These are phyloP conservation scores for Arenaria interpres DNA, from an alignment of 2,113 vertebrate genomes.

Conservation along the genomic window DNA sequence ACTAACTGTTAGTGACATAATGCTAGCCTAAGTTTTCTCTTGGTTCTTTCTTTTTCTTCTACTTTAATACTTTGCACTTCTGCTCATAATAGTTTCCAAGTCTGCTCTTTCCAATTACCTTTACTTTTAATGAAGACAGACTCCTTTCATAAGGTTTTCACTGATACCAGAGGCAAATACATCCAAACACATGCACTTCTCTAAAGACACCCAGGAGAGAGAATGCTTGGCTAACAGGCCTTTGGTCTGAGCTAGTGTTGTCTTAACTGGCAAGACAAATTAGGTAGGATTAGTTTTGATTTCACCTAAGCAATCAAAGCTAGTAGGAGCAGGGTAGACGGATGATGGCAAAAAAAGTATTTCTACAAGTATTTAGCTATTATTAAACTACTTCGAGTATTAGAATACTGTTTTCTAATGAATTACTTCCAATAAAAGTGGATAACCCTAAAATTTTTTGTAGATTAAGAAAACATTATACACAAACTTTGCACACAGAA, in stretches of 20 bases:
- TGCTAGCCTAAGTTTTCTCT: not conserved
- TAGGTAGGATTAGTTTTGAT: not conserved
- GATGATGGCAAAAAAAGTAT: not conserved
- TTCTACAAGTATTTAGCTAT: not conserved
- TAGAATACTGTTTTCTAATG: not conserved
- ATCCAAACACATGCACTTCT: not conserved
- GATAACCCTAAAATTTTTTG: not conserved
- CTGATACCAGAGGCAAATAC: not conserved
- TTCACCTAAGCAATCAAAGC: not conserved
- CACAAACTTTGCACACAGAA: not conserved
- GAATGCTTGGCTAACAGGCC: not conserved
- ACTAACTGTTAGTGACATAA: slow-evolving; percentile 6
- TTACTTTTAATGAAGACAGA: not conserved
- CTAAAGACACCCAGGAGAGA: not conserved
- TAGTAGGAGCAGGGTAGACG: not conserved
- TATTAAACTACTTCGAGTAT: not conserved
- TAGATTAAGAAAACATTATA: not conserved
- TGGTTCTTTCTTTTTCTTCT: not conserved
- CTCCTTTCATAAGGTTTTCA: not conserved
- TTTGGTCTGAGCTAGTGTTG: not conserved
- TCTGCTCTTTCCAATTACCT: not conserved
- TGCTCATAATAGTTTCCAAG: not conserved
- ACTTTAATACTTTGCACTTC: not conserved
- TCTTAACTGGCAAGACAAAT: not conserved
- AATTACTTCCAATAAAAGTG: not conserved